Base-by-base conservation (phyloP, 2,888 invertebrate species). In the Acanthoscelides obtectus region DNA sequence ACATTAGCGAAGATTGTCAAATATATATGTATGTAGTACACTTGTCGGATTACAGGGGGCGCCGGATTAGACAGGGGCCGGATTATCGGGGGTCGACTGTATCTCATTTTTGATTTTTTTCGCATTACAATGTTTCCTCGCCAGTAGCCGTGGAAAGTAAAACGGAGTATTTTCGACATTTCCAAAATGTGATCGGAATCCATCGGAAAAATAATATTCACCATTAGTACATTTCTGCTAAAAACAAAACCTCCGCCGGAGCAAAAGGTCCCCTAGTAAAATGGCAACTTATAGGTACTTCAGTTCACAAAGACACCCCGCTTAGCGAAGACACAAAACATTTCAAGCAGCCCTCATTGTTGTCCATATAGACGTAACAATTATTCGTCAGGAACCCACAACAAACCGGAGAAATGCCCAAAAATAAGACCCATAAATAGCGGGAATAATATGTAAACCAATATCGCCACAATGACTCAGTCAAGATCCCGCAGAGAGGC, bases 381-480 rank as follows among this genome's bases (percentile, higher is more conserved):
- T 71, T 71, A 71, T 66, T 71, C 69, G 68, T 68, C 71, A 69
- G 69, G 20, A 71, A 69, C 69, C 71, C 71, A 71, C 66, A 66
- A 66, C 66, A 66, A 66, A 66, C 22, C 1, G 66, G 5, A 21
- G 21, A 66, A 66, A 20, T 66, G 22, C 22, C 66, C 66, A 22
- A 21, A 66, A 66, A 66, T 66, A 66, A 20, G 66, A 66, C 20
- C 21, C 20, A 66, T 66, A 66, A 66, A 66, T 66, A 66, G 66
- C 20, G 20, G 20, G 20, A 66, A 66, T 20, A 21, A 66, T 66
- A 66, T 20, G 66, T 66, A 66, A 66, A 66, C 66, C 66, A 66
- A 66, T 66, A 66, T 66, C 20, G 21, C 66, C 6, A 21, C 66
- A 45, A 45, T 12, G 17, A 17, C 45, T 45, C 45, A 45, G 45